A percentile compares a stretch with the other conserved stretches of the same genome.
These are phyloP conservation scores for Therioaphis trifolii DNA, from an alignment of 2,888 invertebrate species.

Conservation along the genomic window DNA sequence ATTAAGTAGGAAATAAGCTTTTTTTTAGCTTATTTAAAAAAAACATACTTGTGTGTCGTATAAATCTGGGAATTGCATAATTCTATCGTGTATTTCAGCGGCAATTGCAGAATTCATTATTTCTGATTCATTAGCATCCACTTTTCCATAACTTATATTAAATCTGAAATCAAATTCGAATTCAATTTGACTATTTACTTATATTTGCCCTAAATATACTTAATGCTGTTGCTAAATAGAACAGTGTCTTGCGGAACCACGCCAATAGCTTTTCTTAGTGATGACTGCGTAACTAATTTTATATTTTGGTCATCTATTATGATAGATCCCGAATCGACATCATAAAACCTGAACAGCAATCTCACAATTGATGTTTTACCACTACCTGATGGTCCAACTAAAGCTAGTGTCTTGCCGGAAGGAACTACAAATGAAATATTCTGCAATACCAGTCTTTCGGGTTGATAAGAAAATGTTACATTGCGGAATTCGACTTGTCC, in stretches of 20 bases:
- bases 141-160: no score
- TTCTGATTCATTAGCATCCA: no score
- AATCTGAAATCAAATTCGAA: constrained; percentile 72
- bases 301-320: constrained; percentile 91
- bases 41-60: constrained; percentile 63
- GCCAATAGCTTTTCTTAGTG: constrained; percentile 85
- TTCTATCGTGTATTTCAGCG: no score
- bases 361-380: constrained; percentile 98
- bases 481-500: constrained; percentile 89
- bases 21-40: no score
- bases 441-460: constrained; percentile 80
- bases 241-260: constrained; percentile 98
- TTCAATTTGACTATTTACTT: not conserved
- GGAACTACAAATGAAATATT: constrained; percentile 83
- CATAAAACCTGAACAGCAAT: constrained; percentile 95
- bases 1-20: not conserved
- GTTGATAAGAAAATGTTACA: constrained; percentile 88
- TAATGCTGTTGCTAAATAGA: constrained; percentile 91
- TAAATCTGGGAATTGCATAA: constrained; percentile 88
- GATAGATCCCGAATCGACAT: constrained; percentile 88
- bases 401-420: constrained; percentile 85
- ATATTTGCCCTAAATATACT: constrained; percentile 70
- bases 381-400: constrained; percentile 88
- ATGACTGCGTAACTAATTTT: constrained; percentile 84
- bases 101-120: no score